Evolutionary conservation across 2,888 invertebrate genomes (phyloP).

Genomic region (Leistus spinibarbis): DNA sequence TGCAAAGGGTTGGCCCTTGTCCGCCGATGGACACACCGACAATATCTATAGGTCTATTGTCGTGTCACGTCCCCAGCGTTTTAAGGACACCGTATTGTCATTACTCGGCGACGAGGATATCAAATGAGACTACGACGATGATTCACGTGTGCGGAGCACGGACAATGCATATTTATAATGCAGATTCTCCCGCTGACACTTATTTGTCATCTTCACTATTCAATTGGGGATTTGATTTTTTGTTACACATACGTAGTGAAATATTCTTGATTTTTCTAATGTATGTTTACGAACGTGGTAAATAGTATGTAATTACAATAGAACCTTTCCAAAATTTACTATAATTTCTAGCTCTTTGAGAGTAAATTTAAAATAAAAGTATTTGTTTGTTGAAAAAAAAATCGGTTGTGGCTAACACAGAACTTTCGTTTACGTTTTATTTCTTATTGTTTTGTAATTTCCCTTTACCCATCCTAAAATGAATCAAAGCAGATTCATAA

Average conservation of each 20-base stretch:
- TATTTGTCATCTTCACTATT: slow-evolving; percentile 1
- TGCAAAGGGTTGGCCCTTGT: slow-evolving; percentile 1
- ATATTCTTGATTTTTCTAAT: no score
- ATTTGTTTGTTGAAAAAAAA: no score
- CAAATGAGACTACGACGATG: slow-evolving; percentile 3
- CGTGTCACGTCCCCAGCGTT: slow-evolving; percentile 18
- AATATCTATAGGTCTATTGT: slow-evolving; percentile 20
- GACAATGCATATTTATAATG: slow-evolving; percentile 2
- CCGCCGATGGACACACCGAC: slow-evolving; percentile 1
- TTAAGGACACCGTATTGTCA: slow-evolving; percentile 34
- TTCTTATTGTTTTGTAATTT: no score
- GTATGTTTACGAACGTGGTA: no score
- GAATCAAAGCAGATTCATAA: no score
- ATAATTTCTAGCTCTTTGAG: no score
- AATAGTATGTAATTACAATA: no score
- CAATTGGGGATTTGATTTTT: background rate
- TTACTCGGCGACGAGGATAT: background rate
- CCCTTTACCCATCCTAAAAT: no score
- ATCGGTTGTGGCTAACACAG: no score
- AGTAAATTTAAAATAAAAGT: no score
- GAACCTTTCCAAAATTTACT: no score
- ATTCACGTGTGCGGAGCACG: slow-evolving; percentile 23
- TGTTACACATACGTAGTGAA: background rate
- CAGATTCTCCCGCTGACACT: slow-evolving; percentile 25
- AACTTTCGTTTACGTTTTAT: no score